Evolutionary conservation across 2,888 invertebrate genomes (phyloP).

Genomic region (Nysson spinosus): DNA sequence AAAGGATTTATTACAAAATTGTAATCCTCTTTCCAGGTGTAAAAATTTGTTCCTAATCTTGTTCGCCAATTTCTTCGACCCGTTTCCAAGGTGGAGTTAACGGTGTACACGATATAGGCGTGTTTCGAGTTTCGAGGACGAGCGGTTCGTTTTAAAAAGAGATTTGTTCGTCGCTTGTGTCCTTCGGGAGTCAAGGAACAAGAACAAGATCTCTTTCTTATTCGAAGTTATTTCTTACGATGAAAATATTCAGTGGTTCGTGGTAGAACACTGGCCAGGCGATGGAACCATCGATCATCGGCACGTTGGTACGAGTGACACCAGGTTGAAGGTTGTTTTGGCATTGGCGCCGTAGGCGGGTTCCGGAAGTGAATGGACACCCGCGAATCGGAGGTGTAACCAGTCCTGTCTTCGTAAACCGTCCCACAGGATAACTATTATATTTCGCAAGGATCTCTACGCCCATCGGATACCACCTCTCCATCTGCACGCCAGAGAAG

Average conservation of each 20-base stretch:
- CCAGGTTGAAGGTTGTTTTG: conserved; percentile 67
- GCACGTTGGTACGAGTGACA: conserved; percentile 55
- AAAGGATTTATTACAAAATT: too few relatives aligned
- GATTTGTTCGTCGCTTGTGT: conserved; percentile 10
- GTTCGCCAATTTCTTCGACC: too few relatives aligned
- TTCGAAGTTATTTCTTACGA: not conserved
- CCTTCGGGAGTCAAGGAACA: not conserved
- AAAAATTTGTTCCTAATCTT: too few relatives aligned
- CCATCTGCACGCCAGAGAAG: conserved; percentile 2
- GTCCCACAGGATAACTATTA: conserved; percentile 52
- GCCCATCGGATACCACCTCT: conserved; percentile 7
- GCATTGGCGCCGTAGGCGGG: conserved; percentile 69
- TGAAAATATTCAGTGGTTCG: not conserved
- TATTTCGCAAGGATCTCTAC: conserved; percentile 29
- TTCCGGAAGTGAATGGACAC: conserved; percentile 65
- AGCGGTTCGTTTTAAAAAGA: not conserved
- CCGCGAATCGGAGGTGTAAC: conserved; percentile 62
- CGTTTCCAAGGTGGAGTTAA: too few relatives aligned
- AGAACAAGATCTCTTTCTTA: conserved; percentile 1
- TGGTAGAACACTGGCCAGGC: not conserved
- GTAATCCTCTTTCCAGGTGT: too few relatives aligned
- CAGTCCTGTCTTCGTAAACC: conserved; percentile 33
- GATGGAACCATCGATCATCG: conserved; percentile 60
- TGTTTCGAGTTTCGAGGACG: not conserved
- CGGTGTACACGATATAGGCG: conserved; percentile 9